Evolutionary conservation across 2,797 vertebrate genomes (phyloP).

Genomic region (Hippopotamyrus pictus): DNA sequence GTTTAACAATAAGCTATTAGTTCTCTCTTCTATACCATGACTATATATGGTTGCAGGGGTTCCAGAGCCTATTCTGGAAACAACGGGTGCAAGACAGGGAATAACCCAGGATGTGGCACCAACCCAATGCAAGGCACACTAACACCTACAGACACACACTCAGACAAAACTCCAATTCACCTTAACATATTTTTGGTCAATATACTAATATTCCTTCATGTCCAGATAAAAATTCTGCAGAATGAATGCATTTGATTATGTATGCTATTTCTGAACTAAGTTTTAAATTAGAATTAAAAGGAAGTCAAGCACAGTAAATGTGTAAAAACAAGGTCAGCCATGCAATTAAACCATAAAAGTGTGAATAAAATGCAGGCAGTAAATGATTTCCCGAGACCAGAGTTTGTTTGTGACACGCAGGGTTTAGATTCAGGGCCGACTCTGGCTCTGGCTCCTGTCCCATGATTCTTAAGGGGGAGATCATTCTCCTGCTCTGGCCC

Average conservation of each 20-base stretch:
- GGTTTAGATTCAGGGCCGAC: not conserved
- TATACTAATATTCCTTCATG: not conserved
- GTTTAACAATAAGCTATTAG: not conserved
- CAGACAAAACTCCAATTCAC: not conserved
- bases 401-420: not conserved
- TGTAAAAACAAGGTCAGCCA: not conserved
- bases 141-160: not conserved
- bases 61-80: not conserved
- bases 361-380: not conserved
- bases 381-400: not conserved
- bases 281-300: not conserved
- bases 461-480: not conserved
- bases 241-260: not conserved
- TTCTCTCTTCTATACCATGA: not conserved
- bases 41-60: not conserved
- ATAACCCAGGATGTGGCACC: not conserved
- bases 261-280: not conserved
- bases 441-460: not conserved
- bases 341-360: not conserved
- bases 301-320: not conserved
- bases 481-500: not conserved
- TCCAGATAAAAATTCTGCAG: not conserved
- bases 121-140: not conserved
- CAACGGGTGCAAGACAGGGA: not conserved
- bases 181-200: not conserved